These are phyloP conservation scores for Betta splendens DNA, from an alignment of 2,797 vertebrate genomes.

Conservation along the genomic window DNA sequence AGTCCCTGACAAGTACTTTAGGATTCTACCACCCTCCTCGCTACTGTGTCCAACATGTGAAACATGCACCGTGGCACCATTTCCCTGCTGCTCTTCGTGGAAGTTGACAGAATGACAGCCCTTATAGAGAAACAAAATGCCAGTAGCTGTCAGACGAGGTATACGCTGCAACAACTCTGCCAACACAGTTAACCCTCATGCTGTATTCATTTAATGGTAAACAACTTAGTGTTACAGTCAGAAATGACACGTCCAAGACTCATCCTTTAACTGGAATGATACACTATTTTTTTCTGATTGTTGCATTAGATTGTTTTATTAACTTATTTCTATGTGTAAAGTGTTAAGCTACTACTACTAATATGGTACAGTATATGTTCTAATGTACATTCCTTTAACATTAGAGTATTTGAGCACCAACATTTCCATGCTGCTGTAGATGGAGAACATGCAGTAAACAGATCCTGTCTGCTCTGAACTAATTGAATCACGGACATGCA, in stretches of 20 bases:
- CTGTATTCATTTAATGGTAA: too few species aligned
- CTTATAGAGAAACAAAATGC: constrained; percentile 53
- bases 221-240: too few species aligned
- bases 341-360: too few species aligned
- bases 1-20: constrained; percentile 26
- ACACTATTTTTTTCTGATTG: too few species aligned
- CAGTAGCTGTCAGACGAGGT: constrained; percentile 61
- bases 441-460: constrained; percentile 21
- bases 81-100: constrained; percentile 41
- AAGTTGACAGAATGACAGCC: constrained; percentile 65
- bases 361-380: too few species aligned
- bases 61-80: constrained; percentile 26
- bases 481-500: constrained; percentile 68
- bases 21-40: constrained; percentile 32
- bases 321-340: too few species aligned
- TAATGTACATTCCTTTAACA: constrained; percentile 21
- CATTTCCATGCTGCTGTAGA: constrained; percentile 28
- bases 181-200: too few species aligned
- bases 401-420: constrained; percentile 10
- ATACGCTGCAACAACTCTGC: constrained; percentile 61
- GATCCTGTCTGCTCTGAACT: constrained; percentile 39
- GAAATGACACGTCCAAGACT: too few species aligned
- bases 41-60: constrained; percentile 48
- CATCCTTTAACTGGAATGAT: too few species aligned
- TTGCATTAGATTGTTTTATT: too few species aligned